Conservation (phyloP, 2,797 vertebrate genomes). For the Malurus leucopterus region DNA sequence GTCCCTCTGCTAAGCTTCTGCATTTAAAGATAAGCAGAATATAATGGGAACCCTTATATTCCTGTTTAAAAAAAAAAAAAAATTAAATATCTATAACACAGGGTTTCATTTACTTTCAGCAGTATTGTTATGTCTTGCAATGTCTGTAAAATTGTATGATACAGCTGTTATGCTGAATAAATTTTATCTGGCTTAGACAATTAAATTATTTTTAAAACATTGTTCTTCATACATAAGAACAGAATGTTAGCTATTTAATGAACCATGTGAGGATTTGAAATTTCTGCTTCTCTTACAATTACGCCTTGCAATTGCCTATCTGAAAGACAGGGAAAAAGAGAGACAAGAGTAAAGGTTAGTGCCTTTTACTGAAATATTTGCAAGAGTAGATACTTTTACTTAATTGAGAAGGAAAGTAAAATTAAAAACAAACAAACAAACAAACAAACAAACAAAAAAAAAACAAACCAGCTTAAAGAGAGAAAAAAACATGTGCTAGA, state of each 20-base stretch:
- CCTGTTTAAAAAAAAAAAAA: background rate
- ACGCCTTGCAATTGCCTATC: background rate
- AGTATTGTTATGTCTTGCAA: background rate
- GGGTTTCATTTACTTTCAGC: background rate
- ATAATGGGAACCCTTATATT: background rate
- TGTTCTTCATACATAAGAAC: conserved; percentile 42
- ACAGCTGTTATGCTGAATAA: conserved; percentile 3
- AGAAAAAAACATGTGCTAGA: background rate
- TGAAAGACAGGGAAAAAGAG: background rate
- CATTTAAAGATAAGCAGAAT: conserved; percentile 4
- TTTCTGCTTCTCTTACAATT: conserved; percentile 19
- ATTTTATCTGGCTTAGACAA: conserved; percentile 27
- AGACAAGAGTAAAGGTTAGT: background rate
- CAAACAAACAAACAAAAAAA: too few species aligned
- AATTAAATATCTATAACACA: background rate
- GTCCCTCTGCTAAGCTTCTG: background rate
- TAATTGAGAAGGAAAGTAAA: background rate
- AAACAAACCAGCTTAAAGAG: background rate
- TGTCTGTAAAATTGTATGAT: conserved; percentile 2
- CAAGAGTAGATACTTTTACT: background rate
- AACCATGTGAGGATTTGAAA: conserved; percentile 30
- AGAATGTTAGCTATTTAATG: conserved; percentile 43
- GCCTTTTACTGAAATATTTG: conserved; percentile 18
- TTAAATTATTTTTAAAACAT: conserved; percentile 51
- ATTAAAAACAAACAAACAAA: background rate